Base-by-base conservation (phyloP, 2,797 vertebrate genomes). In the Vespertilio murinus region DNA sequence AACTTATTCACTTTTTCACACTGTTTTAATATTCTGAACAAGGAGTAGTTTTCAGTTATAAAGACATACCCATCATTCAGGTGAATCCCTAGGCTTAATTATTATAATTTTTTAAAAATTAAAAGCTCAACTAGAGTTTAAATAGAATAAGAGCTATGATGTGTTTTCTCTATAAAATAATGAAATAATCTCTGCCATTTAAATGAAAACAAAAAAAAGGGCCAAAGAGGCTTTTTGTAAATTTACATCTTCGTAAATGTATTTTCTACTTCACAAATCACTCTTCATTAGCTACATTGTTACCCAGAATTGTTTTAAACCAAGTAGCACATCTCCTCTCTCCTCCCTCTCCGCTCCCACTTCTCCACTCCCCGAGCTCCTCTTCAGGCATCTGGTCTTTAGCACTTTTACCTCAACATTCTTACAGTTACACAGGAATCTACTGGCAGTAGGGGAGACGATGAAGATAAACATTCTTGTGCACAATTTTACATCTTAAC, bases 21-120 rank as follows among this genome's bases (percentile, higher is more conserved):
- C 6, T 40, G 88, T 84, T 28, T 85, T n/a, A 93, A 59, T 83
- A 74, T 85, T 78, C 83, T 64, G 28, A 82, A 94, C 90, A 90
- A 23, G 9, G 18, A 45, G 42, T 45, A 67, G 47, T 83, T 78
- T 13, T 47, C 87, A 77, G 28, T 91, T 64, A 64, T 35, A 92
- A 77, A 94, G 38, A n/a, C 16, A 64, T 7, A 23, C 17, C 30
- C 7, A 70, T 47, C 23, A 35, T 25, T n/a, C n/a, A n/a, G n/a
- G n/a, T n/a, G n/a, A n/a, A n/a, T n/a, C 30, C 38, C 73, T n/a
- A 90, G 30, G 22, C 30, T 90, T 83, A 85, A 88, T 75, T 92
- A 86, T 40, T 87, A 28, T 89, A 81, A 88, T 25, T 77, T 79
- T 20, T 23, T 77, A 64, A 94, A 13, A 92, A 89, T 42, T 38